Conservation (phyloP, 2,113 vertebrate species). For the Nestor notabilis region DNA sequence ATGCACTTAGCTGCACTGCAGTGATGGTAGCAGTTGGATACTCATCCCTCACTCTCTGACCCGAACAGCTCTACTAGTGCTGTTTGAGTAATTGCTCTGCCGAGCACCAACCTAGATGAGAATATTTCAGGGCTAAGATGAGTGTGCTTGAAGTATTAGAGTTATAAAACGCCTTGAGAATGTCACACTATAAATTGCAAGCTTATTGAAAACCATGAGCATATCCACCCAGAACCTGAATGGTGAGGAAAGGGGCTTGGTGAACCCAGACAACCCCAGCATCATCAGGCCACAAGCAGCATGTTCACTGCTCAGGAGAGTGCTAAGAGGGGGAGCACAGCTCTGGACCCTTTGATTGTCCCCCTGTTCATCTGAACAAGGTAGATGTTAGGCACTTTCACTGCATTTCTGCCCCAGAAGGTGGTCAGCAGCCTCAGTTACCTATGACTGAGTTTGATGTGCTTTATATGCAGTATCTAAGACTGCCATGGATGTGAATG, state of each 20-base stretch:
- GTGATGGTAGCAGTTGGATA: not conserved
- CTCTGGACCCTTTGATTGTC: not conserved
- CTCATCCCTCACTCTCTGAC: not conserved
- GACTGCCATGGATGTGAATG: fast-evolving
- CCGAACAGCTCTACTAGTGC: not conserved
- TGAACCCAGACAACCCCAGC: not conserved
- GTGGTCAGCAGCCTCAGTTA: not conserved
- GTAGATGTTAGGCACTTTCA: not conserved
- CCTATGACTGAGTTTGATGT: not conserved
- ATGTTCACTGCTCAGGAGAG: not conserved
- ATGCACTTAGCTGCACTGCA: not conserved
- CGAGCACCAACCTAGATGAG: not conserved
- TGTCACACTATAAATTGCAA: not conserved
- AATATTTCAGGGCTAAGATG: not conserved
- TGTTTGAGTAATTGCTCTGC: not conserved
- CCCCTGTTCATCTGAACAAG: not conserved
- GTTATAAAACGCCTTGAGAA: not conserved
- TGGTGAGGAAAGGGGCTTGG: not conserved
- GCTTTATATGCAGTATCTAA: not conserved
- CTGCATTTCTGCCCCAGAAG: not conserved
- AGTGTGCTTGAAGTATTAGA: not conserved
- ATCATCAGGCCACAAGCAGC: not conserved
- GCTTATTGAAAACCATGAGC: not conserved
- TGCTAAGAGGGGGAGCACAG: not conserved
- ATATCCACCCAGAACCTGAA: not conserved